These are phyloP conservation scores for Carassius gibelio DNA, from an alignment of 2,113 vertebrate genomes.

Conservation along the genomic window DNA sequence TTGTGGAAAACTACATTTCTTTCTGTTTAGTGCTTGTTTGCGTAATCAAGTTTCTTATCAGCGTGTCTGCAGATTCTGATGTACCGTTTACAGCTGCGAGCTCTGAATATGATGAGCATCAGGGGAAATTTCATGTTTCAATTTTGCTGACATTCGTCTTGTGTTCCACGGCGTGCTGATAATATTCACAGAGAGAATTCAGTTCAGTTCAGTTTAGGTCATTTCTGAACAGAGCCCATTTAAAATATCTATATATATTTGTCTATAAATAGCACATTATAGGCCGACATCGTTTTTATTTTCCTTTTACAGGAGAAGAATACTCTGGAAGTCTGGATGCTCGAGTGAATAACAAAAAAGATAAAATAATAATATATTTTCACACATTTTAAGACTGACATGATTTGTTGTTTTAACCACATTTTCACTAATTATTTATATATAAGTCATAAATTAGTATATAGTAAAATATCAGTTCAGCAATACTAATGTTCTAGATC, in stretches of 20 bases:
- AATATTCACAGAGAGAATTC: neutral
- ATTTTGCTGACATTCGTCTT: conserved; percentile 2
- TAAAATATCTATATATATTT: neutral
- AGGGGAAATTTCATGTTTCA: conserved; percentile 25
- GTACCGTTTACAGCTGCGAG: neutral
- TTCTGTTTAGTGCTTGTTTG: neutral
- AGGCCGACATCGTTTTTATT: neutral
- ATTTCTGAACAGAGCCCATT: neutral
- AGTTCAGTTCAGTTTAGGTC: neutral
- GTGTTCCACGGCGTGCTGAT: neutral
- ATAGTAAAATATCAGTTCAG: too few relatives aligned
- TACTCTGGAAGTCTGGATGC: neutral
- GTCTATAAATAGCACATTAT: conserved; percentile 2
- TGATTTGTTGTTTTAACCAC: too few relatives aligned
- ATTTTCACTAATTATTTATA: too few relatives aligned
- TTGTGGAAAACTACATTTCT: neutral
- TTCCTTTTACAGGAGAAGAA: neutral
- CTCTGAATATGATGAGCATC: neutral
- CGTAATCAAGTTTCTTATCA: neutral
- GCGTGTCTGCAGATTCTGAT: neutral
- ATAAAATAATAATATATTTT: too few relatives aligned
- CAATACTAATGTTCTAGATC: too few relatives aligned
- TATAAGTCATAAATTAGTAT: too few relatives aligned
- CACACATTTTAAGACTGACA: too few relatives aligned
- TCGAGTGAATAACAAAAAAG: neutral